Conservation (phyloP, 2,888 invertebrate genomes). For the Syrista parreyssii region DNA sequence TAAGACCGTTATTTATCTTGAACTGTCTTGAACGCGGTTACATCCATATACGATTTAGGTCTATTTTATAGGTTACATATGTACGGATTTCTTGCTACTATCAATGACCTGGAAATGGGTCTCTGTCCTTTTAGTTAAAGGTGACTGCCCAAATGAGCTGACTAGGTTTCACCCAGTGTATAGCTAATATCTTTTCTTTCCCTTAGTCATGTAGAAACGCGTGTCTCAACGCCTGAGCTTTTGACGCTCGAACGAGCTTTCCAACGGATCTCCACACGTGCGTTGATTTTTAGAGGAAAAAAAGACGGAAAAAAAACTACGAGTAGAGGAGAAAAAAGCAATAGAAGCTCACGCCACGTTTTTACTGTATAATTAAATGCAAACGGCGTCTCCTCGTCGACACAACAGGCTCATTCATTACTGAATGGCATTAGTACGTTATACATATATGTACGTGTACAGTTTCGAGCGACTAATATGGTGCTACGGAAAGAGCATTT, state of each 20-base stretch:
- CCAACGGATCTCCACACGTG: neutral
- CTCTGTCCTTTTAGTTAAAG: neutral
- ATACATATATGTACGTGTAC: neutral
- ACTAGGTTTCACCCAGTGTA: neutral
- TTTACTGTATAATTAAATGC: neutral
- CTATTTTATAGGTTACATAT: neutral
- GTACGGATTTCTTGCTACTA: neutral
- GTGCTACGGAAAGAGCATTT: neutral
- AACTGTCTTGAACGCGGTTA: neutral
- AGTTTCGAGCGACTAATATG: neutral
- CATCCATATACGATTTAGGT: neutral
- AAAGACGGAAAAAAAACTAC: neutral
- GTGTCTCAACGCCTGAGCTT: neutral
- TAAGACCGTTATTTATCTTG: neutral
- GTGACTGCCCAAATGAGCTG: neutral
- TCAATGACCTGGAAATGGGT: neutral
- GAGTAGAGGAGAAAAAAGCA: neutral
- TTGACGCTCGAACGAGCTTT: neutral
- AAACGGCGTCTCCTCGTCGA: neutral
- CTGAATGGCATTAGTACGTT: neutral
- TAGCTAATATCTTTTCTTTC: neutral
- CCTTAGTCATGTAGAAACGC: neutral
- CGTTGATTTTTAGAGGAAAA: neutral
- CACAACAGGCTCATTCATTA: slow-evolving; percentile 38
- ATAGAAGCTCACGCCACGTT: neutral